Base-by-base conservation (phyloP, 2,888 invertebrate species). In the Heliconius sara region DNA sequence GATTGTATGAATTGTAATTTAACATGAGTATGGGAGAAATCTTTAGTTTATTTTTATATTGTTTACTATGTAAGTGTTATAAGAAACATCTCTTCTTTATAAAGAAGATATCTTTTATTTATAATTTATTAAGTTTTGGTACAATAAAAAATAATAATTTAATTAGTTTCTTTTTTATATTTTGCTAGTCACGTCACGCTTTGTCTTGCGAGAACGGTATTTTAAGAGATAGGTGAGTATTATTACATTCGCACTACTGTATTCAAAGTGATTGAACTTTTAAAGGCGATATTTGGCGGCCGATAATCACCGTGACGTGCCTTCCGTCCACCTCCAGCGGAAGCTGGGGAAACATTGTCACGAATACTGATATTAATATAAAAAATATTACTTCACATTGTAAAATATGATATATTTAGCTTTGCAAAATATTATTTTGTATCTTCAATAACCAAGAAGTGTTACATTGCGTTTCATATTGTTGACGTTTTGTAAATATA, bases 241-340 rank as follows among this genome's bases (percentile, higher is more conserved):
- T 43, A 78, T 72, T n/a, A 65, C 52, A 79, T 77, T 82, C 77
- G 82, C 80, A 77, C n/a, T 47, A 25, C 43, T 68, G 66, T 70
- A 73, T 66, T 63, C 30, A 76, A 76, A 85, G 88, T 86, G 86
- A 86, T 79, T 87, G 86, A 89, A 87, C 88, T 83, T 76, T 73
- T 80, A 84, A 84, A 87, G 68, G 82, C 85, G 84, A 86, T 88
- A 83, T 86, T 86, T 85, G 85, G 85, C 86, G 84, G 84, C 74
- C 82, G 84, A 86, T 90, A 84, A 89, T 88, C 88, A 81, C 78
- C 73, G 80, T 81, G 81, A 84, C 88, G 87, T 84, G 84, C 87
- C 88, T 88, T 90, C 90, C 90, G 85, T 71, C 74, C 68, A 70
- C 79, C 82, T 52, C 84, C 85, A 84, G 84, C 88, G 90, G 90